Percentiles rank a stretch among this genome's conserved stretches.
phyloP scores from a whole-genome alignment of 2,797 vertebrate genomes.

The Eulemur coronatus region DNA sequence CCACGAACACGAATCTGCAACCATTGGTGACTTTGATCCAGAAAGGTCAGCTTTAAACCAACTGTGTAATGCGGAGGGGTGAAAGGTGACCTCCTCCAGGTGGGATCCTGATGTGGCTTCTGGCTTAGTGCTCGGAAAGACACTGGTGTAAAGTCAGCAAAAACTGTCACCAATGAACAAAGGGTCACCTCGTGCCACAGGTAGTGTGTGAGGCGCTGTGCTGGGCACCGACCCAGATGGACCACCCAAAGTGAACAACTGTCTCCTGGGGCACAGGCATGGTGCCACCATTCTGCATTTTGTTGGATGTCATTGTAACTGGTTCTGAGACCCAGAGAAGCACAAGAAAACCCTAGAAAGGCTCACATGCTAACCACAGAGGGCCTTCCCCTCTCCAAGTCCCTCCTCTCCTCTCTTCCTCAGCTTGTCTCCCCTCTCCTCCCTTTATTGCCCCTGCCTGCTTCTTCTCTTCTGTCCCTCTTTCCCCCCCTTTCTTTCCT shows the following conservation, averaged over 20 bases:
- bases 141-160: background rate
- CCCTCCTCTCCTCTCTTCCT: background rate
- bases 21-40: conserved; percentile 88
- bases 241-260: background rate
- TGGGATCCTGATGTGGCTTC: background rate
- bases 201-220: background rate
- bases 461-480: background rate
- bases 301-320: background rate
- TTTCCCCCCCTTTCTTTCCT: background rate
- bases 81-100: background rate
- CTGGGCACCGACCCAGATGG: background rate
- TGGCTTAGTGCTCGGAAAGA: background rate
- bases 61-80: background rate
- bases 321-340: background rate
- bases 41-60: conserved; percentile 81
- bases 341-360: background rate
- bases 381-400: background rate
- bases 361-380: background rate
- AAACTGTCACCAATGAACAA: background rate
- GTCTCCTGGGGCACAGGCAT: background rate
- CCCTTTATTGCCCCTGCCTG: background rate
- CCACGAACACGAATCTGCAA: conserved; percentile 84
- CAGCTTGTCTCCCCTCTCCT: background rate
- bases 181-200: background rate
- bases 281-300: background rate